A percentile compares a stretch with the other conserved stretches of the same genome.
Evolutionary conservation across 2,113 vertebrate genomes (phyloP).

Genomic region (Proterorhinus semilunaris): DNA sequence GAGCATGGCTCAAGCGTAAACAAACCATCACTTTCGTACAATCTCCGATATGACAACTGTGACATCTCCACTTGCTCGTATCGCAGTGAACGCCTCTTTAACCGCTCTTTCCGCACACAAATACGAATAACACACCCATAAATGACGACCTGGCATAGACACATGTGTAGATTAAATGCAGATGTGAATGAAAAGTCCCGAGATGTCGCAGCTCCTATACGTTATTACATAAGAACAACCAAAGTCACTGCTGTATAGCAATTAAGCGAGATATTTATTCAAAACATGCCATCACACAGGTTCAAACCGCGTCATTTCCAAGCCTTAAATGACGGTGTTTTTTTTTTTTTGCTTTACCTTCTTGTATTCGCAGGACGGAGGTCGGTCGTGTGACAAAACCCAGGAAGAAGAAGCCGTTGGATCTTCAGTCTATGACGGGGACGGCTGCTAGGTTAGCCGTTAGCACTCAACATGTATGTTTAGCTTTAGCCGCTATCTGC

Average conservation of each 20-base stretch:
- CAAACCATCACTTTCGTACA: neutral
- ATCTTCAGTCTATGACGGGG: conserved; percentile 5
- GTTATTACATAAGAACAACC: conserved; percentile 55
- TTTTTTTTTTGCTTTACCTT: conserved; percentile 40
- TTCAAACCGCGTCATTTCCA: neutral
- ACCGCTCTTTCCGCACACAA: neutral
- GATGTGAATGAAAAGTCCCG: neutral
- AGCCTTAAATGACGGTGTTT: neutral
- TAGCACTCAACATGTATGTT: conserved; percentile 39
- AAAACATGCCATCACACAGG: neutral
- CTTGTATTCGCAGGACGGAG: neutral
- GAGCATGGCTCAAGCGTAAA: neutral
- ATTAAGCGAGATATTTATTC: conserved; percentile 22
- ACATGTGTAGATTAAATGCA: neutral
- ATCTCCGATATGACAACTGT: neutral
- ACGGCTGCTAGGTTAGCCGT: conserved; percentile 36
- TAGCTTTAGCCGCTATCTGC: neutral
- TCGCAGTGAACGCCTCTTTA: neutral
- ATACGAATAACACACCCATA: neutral
- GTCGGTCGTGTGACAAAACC: neutral
- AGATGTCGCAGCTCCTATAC: conserved; percentile 5
- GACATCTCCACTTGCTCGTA: too few species aligned
- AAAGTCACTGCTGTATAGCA: conserved; percentile 35
- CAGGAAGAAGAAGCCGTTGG: neutral
- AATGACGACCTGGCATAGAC: neutral